Percentiles rank a stretch among this genome's conserved stretches.
These are phyloP conservation scores for Noctuana brunneofusca DNA, from an alignment of 2,888 invertebrate species.

Conservation along the genomic window DNA sequence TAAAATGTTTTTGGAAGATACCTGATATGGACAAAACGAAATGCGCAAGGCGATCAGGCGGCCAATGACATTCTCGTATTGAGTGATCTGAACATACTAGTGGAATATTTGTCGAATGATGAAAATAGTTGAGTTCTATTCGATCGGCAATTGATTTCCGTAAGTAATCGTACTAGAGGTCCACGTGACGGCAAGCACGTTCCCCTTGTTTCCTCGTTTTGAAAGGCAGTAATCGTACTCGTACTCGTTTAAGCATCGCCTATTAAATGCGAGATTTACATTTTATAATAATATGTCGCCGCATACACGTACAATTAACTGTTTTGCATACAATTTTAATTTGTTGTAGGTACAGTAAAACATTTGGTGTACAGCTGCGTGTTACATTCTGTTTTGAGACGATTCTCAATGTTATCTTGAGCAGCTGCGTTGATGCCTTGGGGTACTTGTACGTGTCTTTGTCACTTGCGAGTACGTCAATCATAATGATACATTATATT, in stretches of 20 bases:
- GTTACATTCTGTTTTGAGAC: neutral
- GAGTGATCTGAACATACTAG: no score
- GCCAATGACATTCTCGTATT: no score
- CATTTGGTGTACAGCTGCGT: neutral
- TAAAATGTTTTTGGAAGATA: no score
- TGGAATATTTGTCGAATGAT: neutral
- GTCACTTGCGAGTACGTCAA: no score
- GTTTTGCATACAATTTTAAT: neutral
- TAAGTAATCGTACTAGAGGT: neutral
- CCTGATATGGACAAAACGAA: no score
- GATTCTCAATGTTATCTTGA: no score
- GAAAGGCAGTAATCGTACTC: neutral
- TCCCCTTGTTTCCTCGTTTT: neutral
- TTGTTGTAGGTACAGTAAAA: neutral
- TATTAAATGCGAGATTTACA: neutral
- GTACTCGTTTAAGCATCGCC: neutral
- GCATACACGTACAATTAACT: neutral
- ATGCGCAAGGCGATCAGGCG: no score
- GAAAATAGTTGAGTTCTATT: neutral
- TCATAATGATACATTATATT: no score
- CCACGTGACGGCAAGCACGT: neutral
- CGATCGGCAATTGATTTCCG: neutral
- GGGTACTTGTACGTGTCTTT: no score
- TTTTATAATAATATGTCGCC: neutral
- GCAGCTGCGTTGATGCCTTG: no score